These are phyloP conservation scores for Hylaeus anthracinus DNA, from an alignment of 1,140 invertebrate genomes.

Conservation along the genomic window DNA sequence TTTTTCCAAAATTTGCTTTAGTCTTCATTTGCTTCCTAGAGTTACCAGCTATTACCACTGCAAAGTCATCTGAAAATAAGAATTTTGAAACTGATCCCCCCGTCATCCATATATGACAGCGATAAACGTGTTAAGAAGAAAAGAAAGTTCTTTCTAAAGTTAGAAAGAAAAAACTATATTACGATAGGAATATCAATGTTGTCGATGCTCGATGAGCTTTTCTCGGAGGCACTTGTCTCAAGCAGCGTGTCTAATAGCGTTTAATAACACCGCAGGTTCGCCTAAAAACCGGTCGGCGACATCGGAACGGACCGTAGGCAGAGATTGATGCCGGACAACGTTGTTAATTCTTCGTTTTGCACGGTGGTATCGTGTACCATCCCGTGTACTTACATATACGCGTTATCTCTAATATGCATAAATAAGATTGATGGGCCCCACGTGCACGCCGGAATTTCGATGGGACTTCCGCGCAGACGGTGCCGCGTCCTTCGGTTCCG, in stretches of 20 bases:
- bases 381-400: constrained; percentile 51
- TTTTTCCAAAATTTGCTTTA: too few relatives aligned
- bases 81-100: too few relatives aligned
- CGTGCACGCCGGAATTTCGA: constrained; percentile 53
- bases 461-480: constrained; percentile 47
- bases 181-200: too few relatives aligned
- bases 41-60: too few relatives aligned
- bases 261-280: constrained; percentile 51
- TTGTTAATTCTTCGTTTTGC: constrained; percentile 55
- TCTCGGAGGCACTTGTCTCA: background rate
- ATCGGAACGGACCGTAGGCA: constrained; percentile 8
- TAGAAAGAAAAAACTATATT: too few relatives aligned
- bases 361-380: constrained; percentile 53
- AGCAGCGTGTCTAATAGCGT: constrained; percentile 13
- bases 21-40: too few relatives aligned
- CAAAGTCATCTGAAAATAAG: too few relatives aligned
- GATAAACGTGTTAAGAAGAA: too few relatives aligned
- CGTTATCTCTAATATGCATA: constrained; percentile 65
- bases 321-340: constrained; percentile 63
- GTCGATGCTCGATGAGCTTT: background rate
- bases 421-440: constrained; percentile 63
- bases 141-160: too few relatives aligned
- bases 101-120: too few relatives aligned
- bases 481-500: constrained; percentile 14
- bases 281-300: constrained; percentile 48